Conservation (phyloP, 2,797 vertebrate genomes). For the Alauda arvensis region DNA sequence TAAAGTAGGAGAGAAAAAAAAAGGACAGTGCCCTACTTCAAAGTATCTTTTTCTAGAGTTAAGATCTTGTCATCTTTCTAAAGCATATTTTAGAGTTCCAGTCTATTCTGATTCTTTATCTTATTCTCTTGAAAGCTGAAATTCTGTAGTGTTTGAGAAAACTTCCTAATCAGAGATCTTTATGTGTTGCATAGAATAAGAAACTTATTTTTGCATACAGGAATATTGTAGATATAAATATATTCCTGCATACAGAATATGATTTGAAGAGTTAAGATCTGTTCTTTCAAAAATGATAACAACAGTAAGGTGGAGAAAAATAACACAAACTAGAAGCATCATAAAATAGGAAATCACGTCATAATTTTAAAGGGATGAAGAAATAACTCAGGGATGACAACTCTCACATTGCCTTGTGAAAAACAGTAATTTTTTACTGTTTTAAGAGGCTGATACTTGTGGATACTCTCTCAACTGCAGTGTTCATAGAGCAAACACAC, state of each 20-base stretch:
- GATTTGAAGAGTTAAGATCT: background rate
- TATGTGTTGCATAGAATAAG: background rate
- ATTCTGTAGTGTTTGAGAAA: background rate
- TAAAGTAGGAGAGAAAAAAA: background rate
- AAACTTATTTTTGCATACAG: background rate
- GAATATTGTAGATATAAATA: background rate
- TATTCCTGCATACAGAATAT: background rate
- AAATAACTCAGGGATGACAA: background rate
- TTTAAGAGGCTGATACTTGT: background rate
- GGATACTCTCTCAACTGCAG: background rate
- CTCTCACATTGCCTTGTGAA: background rate
- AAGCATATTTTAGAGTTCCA: background rate
- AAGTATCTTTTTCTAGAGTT: background rate
- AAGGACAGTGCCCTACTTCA: background rate
- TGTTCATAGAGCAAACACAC: background rate
- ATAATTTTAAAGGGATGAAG: background rate
- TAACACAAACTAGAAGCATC: background rate
- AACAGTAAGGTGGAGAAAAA: background rate
- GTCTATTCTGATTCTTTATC: background rate
- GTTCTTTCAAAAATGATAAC: background rate
- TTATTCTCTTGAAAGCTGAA: background rate
- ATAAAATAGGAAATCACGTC: background rate
- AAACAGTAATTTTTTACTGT: background rate
- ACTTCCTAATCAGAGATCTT: background rate
- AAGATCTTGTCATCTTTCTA: background rate